A percentile compares a stretch with the other conserved stretches of the same genome.
phyloP scores from a whole-genome alignment of 2,113 vertebrate genomes.

The Zapus hudsonius region DNA sequence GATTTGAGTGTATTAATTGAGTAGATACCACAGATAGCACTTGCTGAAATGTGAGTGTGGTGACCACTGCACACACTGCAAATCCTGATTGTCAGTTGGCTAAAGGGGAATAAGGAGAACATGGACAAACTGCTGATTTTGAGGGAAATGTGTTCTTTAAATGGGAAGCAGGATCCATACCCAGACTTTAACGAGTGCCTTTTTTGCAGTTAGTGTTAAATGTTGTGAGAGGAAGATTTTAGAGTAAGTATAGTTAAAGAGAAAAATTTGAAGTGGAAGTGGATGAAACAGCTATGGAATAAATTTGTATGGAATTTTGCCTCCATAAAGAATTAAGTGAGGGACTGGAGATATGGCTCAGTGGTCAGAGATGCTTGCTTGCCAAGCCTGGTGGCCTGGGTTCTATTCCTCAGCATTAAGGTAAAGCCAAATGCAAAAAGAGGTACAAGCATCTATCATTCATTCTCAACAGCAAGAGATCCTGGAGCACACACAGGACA shows the following conservation, averaged over 20 bases:
- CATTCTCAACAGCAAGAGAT: no score
- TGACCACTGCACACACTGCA: not conserved
- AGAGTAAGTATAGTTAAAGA: constrained; percentile 6
- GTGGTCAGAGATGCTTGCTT: no score
- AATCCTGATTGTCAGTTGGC: not conserved
- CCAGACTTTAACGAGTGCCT: not conserved
- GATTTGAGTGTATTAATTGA: not conserved
- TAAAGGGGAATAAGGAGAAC: not conserved
- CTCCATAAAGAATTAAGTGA: not conserved
- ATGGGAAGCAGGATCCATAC: not conserved
- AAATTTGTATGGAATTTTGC: constrained; percentile 1
- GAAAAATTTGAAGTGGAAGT: not conserved
- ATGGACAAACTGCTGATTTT: not conserved
- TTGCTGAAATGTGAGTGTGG: not conserved
- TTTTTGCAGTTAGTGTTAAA: constrained; percentile 20
- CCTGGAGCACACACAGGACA: no score
- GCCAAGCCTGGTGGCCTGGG: no score
- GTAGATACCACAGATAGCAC: not conserved
- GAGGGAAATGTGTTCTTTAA: not conserved
- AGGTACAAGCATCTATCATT: no score
- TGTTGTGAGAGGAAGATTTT: not conserved
- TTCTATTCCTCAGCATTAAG: no score
- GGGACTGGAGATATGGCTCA: no score
- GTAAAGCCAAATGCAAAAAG: no score
- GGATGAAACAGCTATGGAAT: not conserved